These are phyloP conservation scores for Talpa occidentalis DNA, from an alignment of 2,113 vertebrate species.

Conservation along the genomic window DNA sequence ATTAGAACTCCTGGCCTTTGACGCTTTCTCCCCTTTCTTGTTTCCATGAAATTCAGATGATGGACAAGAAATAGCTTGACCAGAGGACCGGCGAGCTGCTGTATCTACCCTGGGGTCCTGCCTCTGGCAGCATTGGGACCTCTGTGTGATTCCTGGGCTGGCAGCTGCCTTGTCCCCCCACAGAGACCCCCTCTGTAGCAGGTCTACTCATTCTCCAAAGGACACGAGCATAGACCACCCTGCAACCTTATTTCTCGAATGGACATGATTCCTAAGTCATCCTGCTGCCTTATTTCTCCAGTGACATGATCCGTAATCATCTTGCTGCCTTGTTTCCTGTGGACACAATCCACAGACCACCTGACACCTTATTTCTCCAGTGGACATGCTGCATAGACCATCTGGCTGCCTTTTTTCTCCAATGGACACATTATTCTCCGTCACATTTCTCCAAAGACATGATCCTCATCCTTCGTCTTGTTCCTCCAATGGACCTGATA, in stretches of 20 bases:
- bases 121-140: neutral
- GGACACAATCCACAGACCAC: neutral
- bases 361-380: neutral
- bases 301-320: neutral
- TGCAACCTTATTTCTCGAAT: constrained; percentile 6
- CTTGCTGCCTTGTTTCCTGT: neutral
- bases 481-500: neutral
- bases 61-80: constrained; percentile 78
- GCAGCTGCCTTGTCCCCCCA: neutral
- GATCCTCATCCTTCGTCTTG: neutral
- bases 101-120: neutral
- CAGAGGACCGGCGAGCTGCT: neutral
- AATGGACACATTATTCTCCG: neutral
- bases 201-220: neutral
- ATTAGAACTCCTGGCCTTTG: neutral
- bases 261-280: constrained; percentile 12
- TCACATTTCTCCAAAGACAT: constrained; percentile 3
- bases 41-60: constrained; percentile 63
- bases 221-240: neutral
- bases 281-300: constrained; percentile 55
- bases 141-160: neutral
- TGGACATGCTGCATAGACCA: neutral
- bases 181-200: neutral
- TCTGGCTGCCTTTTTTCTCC: neutral
- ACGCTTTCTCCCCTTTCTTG: neutral